These are phyloP conservation scores for Synergus itoensis DNA, from an alignment of 2,888 invertebrate genomes.

Conservation along the genomic window DNA sequence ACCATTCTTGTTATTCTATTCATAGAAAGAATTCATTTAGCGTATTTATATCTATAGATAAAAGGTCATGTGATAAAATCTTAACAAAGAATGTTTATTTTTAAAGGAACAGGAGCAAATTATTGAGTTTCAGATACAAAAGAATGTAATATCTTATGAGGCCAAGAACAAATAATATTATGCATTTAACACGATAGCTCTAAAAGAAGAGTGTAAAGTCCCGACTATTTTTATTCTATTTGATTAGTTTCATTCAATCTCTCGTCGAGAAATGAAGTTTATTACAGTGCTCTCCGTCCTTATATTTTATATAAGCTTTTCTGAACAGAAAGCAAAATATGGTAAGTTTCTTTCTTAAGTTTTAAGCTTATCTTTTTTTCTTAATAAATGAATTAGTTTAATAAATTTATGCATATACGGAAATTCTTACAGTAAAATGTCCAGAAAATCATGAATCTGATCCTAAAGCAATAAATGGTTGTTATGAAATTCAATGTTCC, in stretches of 20 bases:
- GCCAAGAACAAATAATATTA: not conserved
- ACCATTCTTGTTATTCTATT: too few relatives aligned
- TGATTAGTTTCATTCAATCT: not conserved
- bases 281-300: not conserved
- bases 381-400: not conserved
- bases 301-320: not conserved
- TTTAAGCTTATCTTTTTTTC: not conserved
- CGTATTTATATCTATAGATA: too few relatives aligned
- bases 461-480: constrained; percentile 1
- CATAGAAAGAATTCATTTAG: too few relatives aligned
- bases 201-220: not conserved
- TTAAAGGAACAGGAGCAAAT: too few relatives aligned
- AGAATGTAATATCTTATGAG: not conserved
- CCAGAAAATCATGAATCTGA: constrained; percentile 1
- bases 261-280: constrained; percentile 22
- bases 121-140: too few relatives aligned
- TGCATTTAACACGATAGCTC: not conserved
- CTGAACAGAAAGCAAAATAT: constrained; percentile 13
- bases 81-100: too few relatives aligned
- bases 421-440: not conserved
- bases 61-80: too few relatives aligned
- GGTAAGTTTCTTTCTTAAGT: not conserved
- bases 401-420: not conserved
- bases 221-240: not conserved
- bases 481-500: constrained; percentile 29